phyloP scores from a whole-genome alignment of 2,888 invertebrate species.

The Limnephilus marmoratus region DNA sequence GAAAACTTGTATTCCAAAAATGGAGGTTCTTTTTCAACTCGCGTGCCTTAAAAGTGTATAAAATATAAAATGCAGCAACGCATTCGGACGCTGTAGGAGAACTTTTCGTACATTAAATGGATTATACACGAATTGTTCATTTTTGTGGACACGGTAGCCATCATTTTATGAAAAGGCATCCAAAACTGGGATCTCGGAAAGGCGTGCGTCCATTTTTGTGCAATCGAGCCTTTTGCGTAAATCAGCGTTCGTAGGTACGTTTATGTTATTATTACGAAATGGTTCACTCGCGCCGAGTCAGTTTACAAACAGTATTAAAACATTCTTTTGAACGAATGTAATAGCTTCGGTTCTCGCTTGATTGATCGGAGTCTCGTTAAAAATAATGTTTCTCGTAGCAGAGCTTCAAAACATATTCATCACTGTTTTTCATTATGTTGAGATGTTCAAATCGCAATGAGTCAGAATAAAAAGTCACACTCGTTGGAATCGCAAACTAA shows the following conservation, averaged over 20 bases:
- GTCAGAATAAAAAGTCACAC: not conserved
- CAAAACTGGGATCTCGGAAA: not conserved
- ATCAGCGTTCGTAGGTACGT: slow-evolving; percentile 3
- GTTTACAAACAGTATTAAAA: not conserved
- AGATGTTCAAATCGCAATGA: not conserved
- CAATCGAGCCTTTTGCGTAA: slow-evolving; percentile 10
- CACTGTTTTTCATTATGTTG: not conserved
- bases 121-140: slow-evolving; percentile 51
- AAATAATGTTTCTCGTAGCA: not conserved
- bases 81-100: slow-evolving; percentile 21
- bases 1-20: slow-evolving; percentile 52
- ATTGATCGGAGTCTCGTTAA: not conserved
- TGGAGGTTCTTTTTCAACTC: slow-evolving; percentile 41
- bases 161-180: slow-evolving; percentile 19
- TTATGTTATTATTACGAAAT: not conserved
- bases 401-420: not conserved
- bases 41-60: slow-evolving; percentile 50
- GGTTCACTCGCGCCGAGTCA: not conserved
- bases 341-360: not conserved
- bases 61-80: slow-evolving; percentile 43
- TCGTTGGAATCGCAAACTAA: not conserved
- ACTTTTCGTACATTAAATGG: slow-evolving; percentile 47
- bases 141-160: slow-evolving; percentile 38
- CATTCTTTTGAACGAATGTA: not conserved
- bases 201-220: not conserved